Evolutionary conservation across 64 coral and sea anemone genomes (phyloP).

Genomic region (Pocillopora damicornis): DNA sequence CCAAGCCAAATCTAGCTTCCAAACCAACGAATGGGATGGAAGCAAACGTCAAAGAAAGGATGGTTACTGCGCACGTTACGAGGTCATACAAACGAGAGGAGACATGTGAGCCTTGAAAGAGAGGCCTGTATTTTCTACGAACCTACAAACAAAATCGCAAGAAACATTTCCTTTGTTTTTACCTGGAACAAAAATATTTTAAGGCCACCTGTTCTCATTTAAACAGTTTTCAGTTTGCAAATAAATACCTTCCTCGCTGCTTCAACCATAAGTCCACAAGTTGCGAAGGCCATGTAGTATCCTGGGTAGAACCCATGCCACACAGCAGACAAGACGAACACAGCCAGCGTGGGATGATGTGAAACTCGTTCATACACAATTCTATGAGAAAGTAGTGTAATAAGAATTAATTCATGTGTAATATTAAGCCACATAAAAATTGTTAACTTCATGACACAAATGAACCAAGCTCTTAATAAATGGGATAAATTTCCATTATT

Average conservation of each 20-base stretch:
- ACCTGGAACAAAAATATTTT: neutral
- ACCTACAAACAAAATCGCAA: slow-evolving; percentile 10
- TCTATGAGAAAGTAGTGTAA: slow-evolving; percentile 4
- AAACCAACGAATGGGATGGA: slow-evolving; percentile 63
- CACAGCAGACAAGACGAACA: slow-evolving; percentile 60
- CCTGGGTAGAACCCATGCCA: slow-evolving; percentile 92
- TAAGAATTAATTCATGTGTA: too few relatives aligned
- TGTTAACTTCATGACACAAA: neutral
- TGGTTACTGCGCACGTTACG: slow-evolving; percentile 63
- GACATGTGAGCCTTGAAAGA: slow-evolving; percentile 55
- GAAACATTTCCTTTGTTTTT: neutral
- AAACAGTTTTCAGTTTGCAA: neutral
- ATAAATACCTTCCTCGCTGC: slow-evolving; percentile 53
- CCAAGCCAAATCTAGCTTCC: slow-evolving; percentile 47
- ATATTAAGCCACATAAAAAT: neutral
- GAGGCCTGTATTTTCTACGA: slow-evolving; percentile 49
- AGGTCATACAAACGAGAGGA: slow-evolving; percentile 58
- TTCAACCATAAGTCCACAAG: slow-evolving; percentile 58
- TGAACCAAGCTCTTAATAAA: neutral
- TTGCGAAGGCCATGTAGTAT: slow-evolving; percentile 68
- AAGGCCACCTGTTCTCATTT: too few relatives aligned
- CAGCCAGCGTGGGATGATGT: slow-evolving; percentile 43
- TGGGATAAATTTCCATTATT: too few relatives aligned
- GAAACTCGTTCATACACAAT: slow-evolving; percentile 72
- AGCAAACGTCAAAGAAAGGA: slow-evolving; percentile 42